phyloP scores from a whole-genome alignment of 2,113 vertebrate genomes.

The Brachypteracias leptosomus region DNA sequence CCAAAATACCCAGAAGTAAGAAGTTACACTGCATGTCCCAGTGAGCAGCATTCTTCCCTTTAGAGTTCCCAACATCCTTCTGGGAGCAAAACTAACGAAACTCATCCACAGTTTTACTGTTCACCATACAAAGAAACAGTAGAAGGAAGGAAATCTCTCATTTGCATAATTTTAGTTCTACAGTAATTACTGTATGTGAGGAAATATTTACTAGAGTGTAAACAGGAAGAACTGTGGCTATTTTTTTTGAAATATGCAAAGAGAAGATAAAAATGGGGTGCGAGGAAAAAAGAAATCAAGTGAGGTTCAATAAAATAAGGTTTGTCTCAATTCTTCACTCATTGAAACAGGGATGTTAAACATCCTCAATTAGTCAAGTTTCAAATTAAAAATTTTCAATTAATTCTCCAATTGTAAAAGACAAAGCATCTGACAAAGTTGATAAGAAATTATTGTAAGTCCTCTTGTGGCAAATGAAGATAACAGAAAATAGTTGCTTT shows the following conservation, averaged over 20 bases:
- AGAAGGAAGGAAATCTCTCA: background rate
- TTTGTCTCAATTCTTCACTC: background rate
- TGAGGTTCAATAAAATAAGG: background rate
- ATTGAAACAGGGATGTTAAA: background rate
- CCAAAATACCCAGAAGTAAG: background rate
- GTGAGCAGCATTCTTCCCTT: background rate
- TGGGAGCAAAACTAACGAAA: background rate
- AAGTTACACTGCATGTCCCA: background rate
- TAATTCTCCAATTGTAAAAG: background rate
- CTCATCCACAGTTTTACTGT: background rate
- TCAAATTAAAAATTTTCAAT: conserved; percentile 14
- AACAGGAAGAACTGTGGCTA: background rate
- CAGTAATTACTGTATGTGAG: conserved; percentile 11
- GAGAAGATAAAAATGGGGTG: conserved; percentile 52
- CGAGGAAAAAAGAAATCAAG: background rate
- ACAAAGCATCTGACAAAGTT: background rate
- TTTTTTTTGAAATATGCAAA: conserved; percentile 50
- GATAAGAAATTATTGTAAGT: background rate
- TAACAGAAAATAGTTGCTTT: background rate
- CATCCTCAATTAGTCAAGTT: background rate
- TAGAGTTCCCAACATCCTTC: background rate
- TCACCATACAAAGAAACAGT: background rate
- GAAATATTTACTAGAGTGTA: background rate
- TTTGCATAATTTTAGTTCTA: conserved; percentile 55
- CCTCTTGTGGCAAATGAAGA: conserved; percentile 7